Evolutionary conservation across 2,888 invertebrate species (phyloP).

Genomic region (Coelopa pilipes): DNA sequence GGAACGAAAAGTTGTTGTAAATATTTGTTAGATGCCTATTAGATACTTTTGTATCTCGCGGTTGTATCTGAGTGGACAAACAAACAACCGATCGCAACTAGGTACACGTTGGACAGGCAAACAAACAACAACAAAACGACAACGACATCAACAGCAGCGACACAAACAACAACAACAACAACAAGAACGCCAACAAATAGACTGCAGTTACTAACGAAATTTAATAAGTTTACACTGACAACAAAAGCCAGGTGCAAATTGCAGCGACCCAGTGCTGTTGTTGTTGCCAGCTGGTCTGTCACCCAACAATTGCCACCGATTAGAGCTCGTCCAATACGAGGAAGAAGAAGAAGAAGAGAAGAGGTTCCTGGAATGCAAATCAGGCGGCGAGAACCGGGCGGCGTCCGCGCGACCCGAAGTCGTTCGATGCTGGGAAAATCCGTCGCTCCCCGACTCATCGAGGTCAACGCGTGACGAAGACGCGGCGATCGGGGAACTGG

Average conservation of each 20-base stretch:
- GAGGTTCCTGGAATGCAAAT: too few species aligned
- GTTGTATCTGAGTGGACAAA: background rate
- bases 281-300: too few species aligned
- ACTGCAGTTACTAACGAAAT: background rate
- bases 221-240: slow-evolving; percentile 1
- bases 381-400: too few species aligned
- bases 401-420: too few species aligned
- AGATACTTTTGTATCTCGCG: background rate
- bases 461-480: too few species aligned
- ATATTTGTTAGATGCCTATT: background rate
- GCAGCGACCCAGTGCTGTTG: too few species aligned
- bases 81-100: slow-evolving; percentile 1
- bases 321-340: too few species aligned
- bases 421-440: too few species aligned
- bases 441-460: too few species aligned
- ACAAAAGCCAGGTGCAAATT: background rate
- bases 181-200: background rate
- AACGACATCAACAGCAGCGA: background rate
- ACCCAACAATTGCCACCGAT: too few species aligned
- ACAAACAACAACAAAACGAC: background rate
- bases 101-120: background rate
- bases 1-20: background rate
- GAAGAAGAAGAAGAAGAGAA: too few species aligned
- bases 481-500: too few species aligned
- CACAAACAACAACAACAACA: background rate